phyloP scores from a whole-genome alignment of 2,113 vertebrate genomes.

The Nannospalax galili region DNA sequence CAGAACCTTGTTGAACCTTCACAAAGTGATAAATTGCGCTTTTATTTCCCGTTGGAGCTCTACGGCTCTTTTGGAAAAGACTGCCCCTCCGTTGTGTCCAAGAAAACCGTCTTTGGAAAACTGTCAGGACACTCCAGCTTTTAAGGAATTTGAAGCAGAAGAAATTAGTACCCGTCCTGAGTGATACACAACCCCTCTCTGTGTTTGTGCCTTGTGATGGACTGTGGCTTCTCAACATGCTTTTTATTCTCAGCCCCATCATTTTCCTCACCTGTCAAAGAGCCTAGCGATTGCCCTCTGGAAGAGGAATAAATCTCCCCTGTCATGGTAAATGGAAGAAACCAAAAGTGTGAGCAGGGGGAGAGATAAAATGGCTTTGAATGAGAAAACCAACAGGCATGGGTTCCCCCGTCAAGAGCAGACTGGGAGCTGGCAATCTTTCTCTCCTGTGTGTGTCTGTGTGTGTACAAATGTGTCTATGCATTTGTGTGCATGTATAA shows the following conservation, averaged over 20 bases:
- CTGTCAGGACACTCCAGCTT: conserved; percentile 33
- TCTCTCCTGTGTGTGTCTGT: no score
- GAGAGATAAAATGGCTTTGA: conserved; percentile 1
- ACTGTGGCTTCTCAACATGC: background rate
- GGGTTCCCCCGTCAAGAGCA: background rate
- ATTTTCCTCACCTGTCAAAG: background rate
- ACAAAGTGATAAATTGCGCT: conserved; percentile 44
- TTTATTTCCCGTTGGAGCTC: conserved; percentile 18
- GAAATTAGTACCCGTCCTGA: background rate
- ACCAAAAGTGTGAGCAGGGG: background rate
- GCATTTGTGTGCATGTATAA: no score
- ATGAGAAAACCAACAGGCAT: background rate
- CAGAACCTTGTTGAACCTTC: background rate
- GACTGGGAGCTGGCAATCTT: background rate
- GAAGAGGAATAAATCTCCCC: background rate
- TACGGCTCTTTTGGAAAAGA: conserved; percentile 50
- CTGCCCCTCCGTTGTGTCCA: conserved; percentile 4
- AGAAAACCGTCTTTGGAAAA: conserved; percentile 52
- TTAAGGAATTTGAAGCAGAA: conserved; percentile 45
- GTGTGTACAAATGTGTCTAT: background rate
- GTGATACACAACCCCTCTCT: background rate
- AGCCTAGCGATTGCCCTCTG: background rate
- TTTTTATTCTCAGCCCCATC: background rate
- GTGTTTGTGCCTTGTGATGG: background rate
- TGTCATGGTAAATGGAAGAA: background rate